Evolutionary conservation across 2,113 vertebrate genomes (phyloP), one percentile per base, ranked within the genome.

Genomic region (Gymnarchus niloticus): DNA sequence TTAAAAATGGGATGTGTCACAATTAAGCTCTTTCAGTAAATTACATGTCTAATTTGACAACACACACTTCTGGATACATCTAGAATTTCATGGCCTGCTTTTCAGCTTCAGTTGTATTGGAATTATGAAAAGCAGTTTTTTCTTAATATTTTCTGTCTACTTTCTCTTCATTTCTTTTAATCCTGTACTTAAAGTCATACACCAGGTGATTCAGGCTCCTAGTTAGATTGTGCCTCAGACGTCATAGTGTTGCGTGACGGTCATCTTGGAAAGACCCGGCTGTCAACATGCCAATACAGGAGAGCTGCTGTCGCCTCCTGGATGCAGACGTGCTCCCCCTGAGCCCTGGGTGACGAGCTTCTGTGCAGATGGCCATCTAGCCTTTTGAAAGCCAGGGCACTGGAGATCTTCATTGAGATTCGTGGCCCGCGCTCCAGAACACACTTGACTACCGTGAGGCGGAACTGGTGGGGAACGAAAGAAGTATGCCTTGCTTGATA

Each of bases 31-130:
- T 90, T 92, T 92, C 90, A 89, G 91, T 93, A 95, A 94, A 96
- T 97, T 95, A 94, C 91, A 93, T 94, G 93, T 91, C 87, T 94
- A 93, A 95, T 95, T 95, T 95, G 95, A 92, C 92, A 94, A 88
- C 91, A 93, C 91, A 90, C 85, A 88, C 89, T 86, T 89, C 91
- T 89, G 88, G 88, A 89, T 89, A 88, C 87, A 89, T 84, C 88
- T 90, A 52, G 23, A 65, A 33, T 21, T 61, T 10, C 19, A 56
- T 65, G 17, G 9, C 28, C 56, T 21, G 3, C 48, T 25, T 86
- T 37, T 65, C 2, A 85, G 48, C 80, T 85, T 76, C 33, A 41
- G 33, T 41, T 23, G 8, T 8, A 51, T 28, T 48, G 2, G 21
- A 85, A 85, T 85, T 44, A 56, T 21, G 37, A 85, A 17, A 10